phyloP scores from a whole-genome alignment of 2,797 vertebrate genomes.

The Potorous gilbertii region DNA sequence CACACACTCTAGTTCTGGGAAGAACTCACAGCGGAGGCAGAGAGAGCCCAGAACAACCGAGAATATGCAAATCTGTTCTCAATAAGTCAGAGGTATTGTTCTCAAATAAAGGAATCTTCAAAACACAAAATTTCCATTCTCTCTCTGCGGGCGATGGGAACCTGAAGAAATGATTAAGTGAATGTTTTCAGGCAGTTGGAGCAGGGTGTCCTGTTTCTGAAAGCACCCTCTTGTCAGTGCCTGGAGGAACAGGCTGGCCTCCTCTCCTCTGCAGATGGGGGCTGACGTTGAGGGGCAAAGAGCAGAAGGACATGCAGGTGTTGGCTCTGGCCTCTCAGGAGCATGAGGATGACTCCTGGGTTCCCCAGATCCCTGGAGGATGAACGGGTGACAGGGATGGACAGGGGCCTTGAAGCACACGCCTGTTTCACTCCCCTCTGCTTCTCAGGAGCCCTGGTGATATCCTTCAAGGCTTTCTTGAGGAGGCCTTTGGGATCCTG shows the following conservation, averaged over 20 bases:
- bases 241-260: background rate
- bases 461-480: background rate
- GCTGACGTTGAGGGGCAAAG: background rate
- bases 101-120: background rate
- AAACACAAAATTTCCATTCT: background rate
- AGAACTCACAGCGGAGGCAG: background rate
- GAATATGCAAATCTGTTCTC: background rate
- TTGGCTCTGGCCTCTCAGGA: too few relatives aligned
- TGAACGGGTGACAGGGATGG: background rate
- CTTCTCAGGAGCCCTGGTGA: background rate
- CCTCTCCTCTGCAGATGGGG: background rate
- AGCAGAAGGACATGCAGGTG: background rate
- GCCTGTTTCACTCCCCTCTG: too few relatives aligned
- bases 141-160: background rate
- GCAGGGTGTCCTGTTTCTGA: background rate
- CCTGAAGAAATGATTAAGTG: background rate
- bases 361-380: background rate
- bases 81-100: background rate
- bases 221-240: background rate
- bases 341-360: background rate
- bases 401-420: background rate
- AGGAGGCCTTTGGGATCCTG: background rate
- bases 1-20: background rate
- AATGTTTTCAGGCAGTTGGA: background rate
- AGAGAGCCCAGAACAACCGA: background rate